phyloP scores from a whole-genome alignment of 1,140 invertebrate genomes.

The Trichonephila inaurata region DNA sequence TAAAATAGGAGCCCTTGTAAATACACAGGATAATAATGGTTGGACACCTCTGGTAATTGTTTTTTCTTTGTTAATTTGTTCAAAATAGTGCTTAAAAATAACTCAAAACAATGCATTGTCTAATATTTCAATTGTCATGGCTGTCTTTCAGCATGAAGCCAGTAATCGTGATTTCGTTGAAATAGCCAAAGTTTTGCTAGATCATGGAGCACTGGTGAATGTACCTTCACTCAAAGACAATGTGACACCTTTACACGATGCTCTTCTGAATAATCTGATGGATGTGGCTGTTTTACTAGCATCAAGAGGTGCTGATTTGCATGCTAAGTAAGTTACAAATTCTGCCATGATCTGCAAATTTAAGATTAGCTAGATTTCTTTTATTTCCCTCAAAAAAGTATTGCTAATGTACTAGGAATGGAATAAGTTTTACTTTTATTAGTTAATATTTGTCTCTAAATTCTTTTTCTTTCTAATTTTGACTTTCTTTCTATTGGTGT shows the following conservation, averaged over 20 bases:
- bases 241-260: slow-evolving; percentile 61
- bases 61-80: not conserved
- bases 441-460: too few species aligned
- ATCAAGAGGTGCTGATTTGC: slow-evolving; percentile 63
- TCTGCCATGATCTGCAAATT: not conserved
- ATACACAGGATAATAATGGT: slow-evolving; percentile 69
- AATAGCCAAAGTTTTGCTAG: slow-evolving; percentile 51
- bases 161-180: slow-evolving; percentile 60
- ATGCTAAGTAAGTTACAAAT: slow-evolving; percentile 27
- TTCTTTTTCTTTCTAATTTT: too few species aligned
- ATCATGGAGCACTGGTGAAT: slow-evolving; percentile 58
- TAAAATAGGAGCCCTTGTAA: slow-evolving; percentile 50
- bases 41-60: slow-evolving; percentile 67
- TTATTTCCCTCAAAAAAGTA: not conserved
- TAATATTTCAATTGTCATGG: too few species aligned
- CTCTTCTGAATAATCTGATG: slow-evolving; percentile 38
- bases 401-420: too few species aligned
- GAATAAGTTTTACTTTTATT: too few species aligned
- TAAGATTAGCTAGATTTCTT: not conserved
- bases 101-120: too few species aligned
- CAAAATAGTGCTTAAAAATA: too few species aligned
- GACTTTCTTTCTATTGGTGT: too few species aligned
- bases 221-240: slow-evolving; percentile 63
- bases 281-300: slow-evolving; percentile 15
- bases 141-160: slow-evolving; percentile 66